Evolutionary conservation across 2,797 vertebrate species (phyloP).

Genomic region (Cuculus canorus): DNA sequence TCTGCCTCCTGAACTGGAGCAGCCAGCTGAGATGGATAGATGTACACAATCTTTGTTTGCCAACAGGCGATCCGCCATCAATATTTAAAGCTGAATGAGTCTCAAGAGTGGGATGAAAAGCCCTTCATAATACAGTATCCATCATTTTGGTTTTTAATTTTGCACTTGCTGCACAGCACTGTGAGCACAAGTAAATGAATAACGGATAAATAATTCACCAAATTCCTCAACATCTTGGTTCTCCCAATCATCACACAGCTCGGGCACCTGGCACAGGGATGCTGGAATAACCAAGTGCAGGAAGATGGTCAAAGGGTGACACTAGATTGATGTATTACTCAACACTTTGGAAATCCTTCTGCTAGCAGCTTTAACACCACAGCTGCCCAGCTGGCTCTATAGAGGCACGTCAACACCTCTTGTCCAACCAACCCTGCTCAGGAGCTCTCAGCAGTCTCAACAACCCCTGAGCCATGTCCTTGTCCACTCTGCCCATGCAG

Average conservation of each 20-base stretch:
- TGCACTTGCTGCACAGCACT: neutral
- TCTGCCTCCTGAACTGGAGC: neutral
- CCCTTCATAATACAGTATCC: constrained; percentile 35
- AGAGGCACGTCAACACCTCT: too few species aligned
- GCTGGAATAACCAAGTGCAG: neutral
- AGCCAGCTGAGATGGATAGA: neutral
- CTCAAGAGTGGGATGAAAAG: constrained; percentile 59
- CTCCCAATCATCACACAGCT: neutral
- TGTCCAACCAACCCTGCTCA: neutral
- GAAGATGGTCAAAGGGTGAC: neutral
- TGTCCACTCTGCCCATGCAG: neutral
- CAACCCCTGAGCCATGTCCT: neutral
- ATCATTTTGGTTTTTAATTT: constrained; percentile 56
- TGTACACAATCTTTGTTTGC: constrained; percentile 21
- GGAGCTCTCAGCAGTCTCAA: neutral
- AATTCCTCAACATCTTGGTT: neutral
- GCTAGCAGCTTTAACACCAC: neutral
- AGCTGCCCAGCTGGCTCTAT: neutral
- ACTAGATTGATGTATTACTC: neutral
- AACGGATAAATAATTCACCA: constrained; percentile 49
- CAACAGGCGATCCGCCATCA: constrained; percentile 27
- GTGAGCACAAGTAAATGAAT: neutral
- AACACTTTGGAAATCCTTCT: neutral
- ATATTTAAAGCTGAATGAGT: constrained; percentile 59
- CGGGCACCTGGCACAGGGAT: neutral